Evolutionary conservation across 2,888 invertebrate genomes (phyloP).

Genomic region (Penaeus monodon): DNA sequence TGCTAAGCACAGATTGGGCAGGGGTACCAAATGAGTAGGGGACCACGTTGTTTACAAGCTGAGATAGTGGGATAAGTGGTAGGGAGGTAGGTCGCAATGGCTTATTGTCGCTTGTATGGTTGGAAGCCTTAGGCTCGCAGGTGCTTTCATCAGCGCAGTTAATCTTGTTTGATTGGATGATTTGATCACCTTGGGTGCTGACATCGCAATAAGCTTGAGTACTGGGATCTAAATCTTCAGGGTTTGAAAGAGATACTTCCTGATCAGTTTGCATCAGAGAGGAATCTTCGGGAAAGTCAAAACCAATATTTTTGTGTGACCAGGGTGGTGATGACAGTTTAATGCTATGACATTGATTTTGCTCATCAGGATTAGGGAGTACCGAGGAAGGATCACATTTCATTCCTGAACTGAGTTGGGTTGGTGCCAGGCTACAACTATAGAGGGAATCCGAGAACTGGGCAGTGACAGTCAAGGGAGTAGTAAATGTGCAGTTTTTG

Average conservation of each 20-base stretch:
- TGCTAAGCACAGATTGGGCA: background rate
- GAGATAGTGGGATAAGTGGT: slow-evolving; percentile 41
- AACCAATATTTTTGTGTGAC: too few relatives aligned
- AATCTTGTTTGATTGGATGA: background rate
- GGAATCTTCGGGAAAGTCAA: too few relatives aligned
- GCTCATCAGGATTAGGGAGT: too few relatives aligned
- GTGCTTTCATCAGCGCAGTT: background rate
- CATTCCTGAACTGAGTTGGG: too few relatives aligned
- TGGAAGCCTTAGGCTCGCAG: background rate
- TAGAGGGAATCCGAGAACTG: too few relatives aligned
- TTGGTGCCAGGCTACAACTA: too few relatives aligned
- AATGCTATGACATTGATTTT: too few relatives aligned
- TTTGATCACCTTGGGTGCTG: background rate
- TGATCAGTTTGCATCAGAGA: background rate
- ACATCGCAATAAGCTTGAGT: background rate
- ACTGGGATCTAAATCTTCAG: background rate
- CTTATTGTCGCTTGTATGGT: slow-evolving; percentile 11
- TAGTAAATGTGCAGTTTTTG: too few relatives aligned
- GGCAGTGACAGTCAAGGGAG: too few relatives aligned
- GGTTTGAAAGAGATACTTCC: background rate
- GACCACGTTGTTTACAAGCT: slow-evolving; percentile 24
- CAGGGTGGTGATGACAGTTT: too few relatives aligned
- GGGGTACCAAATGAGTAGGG: slow-evolving; percentile 7
- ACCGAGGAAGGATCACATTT: too few relatives aligned
- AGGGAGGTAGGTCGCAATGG: slow-evolving; percentile 52